Conservation (phyloP, 2,888 invertebrate species). For the Melanargia galathea region DNA sequence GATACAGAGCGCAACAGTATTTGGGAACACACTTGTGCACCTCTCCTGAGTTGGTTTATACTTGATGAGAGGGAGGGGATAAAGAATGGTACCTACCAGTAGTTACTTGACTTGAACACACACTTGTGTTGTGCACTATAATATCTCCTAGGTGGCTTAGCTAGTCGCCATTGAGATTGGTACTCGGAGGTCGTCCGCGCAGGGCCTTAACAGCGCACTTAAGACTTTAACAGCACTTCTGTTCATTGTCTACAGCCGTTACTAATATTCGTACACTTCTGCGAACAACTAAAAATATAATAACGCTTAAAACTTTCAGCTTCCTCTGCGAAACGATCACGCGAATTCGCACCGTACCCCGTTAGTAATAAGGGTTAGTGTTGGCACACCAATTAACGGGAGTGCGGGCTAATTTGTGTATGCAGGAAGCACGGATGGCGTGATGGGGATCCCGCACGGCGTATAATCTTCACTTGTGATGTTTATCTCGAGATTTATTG, state of each 20-base stretch:
- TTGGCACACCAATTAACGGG: constrained; percentile 48
- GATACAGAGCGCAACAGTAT: too few relatives aligned
- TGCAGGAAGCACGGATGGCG: constrained; percentile 80
- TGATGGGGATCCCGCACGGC: constrained; percentile 73
- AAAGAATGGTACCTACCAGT: too few relatives aligned
- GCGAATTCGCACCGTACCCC: constrained; percentile 48
- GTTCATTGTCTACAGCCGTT: constrained; percentile 65
- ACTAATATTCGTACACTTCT: constrained; percentile 67
- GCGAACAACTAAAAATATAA: constrained; percentile 77
- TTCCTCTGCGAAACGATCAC: constrained; percentile 39
- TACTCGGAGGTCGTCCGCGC: neutral
- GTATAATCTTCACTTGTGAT: constrained; percentile 80
- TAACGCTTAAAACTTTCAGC: constrained; percentile 48
- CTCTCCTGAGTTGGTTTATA: too few relatives aligned
- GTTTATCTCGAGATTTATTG: constrained; percentile 80
- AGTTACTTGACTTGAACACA: too few relatives aligned
- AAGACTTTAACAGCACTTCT: constrained; percentile 60
- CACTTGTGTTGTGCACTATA: neutral
- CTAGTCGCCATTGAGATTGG: too few relatives aligned
- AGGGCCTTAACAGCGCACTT: constrained; percentile 60
- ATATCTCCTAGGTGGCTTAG: too few relatives aligned
- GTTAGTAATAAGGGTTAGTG: constrained; percentile 44
- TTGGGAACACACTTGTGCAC: too few relatives aligned
- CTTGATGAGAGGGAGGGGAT: too few relatives aligned
- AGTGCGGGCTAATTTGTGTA: constrained; percentile 74